These are phyloP conservation scores for Patiria miniata DNA, from an alignment of 35 echinoderm and acorn worm species.

Conservation along the genomic window DNA sequence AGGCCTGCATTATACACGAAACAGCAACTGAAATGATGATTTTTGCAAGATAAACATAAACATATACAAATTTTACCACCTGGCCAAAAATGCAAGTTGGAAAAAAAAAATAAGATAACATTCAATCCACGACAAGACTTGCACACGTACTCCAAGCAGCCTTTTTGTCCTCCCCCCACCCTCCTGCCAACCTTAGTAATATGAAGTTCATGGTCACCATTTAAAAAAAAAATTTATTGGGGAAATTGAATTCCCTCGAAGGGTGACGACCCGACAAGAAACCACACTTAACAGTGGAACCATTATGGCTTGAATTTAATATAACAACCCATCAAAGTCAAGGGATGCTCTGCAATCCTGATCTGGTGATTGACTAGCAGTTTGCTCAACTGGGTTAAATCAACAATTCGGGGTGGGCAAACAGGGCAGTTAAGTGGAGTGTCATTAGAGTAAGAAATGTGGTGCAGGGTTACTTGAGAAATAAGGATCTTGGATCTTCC, in stretches of 20 bases:
- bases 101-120: too few relatives aligned
- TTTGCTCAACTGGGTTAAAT: conserved; percentile 14
- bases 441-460: not conserved
- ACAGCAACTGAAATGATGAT: too few relatives aligned
- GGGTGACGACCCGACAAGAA: not conserved
- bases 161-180: not conserved
- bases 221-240: not conserved
- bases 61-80: too few relatives aligned
- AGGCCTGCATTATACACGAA: too few relatives aligned
- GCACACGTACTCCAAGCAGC: too few relatives aligned
- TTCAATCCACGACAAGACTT: too few relatives aligned
- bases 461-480: not conserved
- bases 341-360: not conserved
- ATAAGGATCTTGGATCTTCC: not conserved
- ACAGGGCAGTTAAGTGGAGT: not conserved
- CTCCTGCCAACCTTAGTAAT: not conserved
- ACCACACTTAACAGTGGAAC: not conserved
- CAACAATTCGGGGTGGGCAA: not conserved
- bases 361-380: not conserved
- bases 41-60: too few relatives aligned
- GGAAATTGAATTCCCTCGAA: not conserved
- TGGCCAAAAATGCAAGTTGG: too few relatives aligned
- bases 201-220: not conserved
- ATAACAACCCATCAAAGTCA: not conserved
- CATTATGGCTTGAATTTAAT: not conserved